These are phyloP conservation scores for Vireo altiloquus DNA, from an alignment of 2,113 vertebrate species.

Conservation along the genomic window DNA sequence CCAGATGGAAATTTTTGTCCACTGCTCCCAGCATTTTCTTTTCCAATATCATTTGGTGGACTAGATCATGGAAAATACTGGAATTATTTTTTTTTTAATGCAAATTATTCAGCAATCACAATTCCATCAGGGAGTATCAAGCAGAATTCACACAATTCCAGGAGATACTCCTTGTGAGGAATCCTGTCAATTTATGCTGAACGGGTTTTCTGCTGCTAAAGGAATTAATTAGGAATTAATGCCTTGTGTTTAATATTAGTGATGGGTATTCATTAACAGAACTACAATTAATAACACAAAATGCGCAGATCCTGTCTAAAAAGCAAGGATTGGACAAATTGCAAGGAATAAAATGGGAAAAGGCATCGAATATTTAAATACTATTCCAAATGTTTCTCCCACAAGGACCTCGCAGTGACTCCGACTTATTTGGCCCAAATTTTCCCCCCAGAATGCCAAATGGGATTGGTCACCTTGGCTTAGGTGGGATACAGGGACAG, in stretches of 20 bases:
- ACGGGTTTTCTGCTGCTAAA: not conserved
- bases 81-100: not conserved
- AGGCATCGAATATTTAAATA: rapidly evolving
- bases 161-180: not conserved
- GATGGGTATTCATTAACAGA: not conserved
- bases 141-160: not conserved
- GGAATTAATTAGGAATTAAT: not conserved
- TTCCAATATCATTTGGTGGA: not conserved
- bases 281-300: not conserved
- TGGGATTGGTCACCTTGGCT: not conserved
- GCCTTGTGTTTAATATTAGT: not conserved
- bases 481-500: rapidly evolving
- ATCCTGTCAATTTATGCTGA: not conserved
- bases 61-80: not conserved
- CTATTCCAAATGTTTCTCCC: not conserved
- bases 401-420: not conserved
- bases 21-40: not conserved
- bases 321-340: not conserved
- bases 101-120: not conserved
- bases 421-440: rapidly evolving
- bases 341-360: rapidly evolving
- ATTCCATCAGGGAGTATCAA: not conserved
- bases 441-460: not conserved
- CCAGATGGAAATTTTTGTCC: not conserved
- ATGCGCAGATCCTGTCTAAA: not conserved